Evolutionary conservation across 1,140 invertebrate genomes (phyloP), one percentile per base, ranked within the genome.

Genomic region (Drosophila guanche): DNA sequence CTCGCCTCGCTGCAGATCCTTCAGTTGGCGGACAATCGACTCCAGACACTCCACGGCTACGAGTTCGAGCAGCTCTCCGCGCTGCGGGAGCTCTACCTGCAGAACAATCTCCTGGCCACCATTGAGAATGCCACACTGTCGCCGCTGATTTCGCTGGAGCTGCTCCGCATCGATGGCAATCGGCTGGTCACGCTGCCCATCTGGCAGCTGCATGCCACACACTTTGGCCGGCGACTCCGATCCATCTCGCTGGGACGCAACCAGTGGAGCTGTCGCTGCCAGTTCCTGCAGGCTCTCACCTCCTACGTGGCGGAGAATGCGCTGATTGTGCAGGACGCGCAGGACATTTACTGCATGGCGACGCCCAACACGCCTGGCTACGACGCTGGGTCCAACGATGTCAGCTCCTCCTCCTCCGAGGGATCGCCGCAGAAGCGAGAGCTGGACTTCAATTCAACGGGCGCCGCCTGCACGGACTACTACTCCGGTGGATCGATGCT

Each of bases 261-360:
- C 90, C 94, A 94, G 2, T 98, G 97, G 97, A 96, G 95, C 27
- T 98, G 97, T 88, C 95, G 96, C 50, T 98, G 97, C 92, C 95
- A 96, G 85, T 98, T 97, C 91, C 92, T 98, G 46, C 96, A 97
- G 90, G 95, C 96, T 58, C 93, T 98, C 57, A 96, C 96, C 42
- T 93, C 94, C 29, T 98, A 97, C 94, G 94, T 97, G 37, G 94
- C 94, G 5, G 95, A 97, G 79, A 96, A 97, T 86, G 94, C 95
- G 2, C 93, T 95, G 81, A 96, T 96, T 91, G 94, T 97, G 27
- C 92, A 95, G 46, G 96, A 97, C 86, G 93, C 94, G 42, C 93
- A 93, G 58, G 95, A 96, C 69, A 94, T 97, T 14, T 96, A 95
- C 93, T 97, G 97, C 92, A 95, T 95, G 91, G 95, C 95, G 71